Conservation (phyloP, 2,113 vertebrate species). For the Chauna torquata region DNA sequence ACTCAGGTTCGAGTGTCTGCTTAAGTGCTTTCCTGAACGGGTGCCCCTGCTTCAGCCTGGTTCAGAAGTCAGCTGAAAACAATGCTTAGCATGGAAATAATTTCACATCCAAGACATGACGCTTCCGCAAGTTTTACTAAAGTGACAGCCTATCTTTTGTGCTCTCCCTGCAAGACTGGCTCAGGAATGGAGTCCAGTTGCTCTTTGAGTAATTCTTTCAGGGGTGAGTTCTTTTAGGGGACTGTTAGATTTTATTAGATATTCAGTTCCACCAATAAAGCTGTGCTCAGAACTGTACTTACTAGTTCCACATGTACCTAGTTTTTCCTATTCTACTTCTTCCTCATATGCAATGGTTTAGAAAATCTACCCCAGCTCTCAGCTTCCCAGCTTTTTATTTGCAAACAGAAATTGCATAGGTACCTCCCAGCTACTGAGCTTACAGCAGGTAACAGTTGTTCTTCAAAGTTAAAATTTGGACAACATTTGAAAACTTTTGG, state of each 20-base stretch:
- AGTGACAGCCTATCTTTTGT: not conserved
- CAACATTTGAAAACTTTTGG: not conserved
- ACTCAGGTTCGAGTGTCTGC: not conserved
- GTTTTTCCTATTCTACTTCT: not conserved
- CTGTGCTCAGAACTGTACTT: not conserved
- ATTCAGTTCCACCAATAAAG: not conserved
- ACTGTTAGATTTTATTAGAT: not conserved
- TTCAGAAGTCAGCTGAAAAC: not conserved
- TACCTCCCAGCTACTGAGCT: not conserved
- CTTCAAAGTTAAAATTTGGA: not conserved
- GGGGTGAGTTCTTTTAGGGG: not conserved
- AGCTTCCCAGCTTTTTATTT: not conserved
- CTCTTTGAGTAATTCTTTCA: not conserved
- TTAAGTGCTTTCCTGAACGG: not conserved
- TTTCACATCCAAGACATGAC: not conserved
- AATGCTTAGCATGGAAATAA: not conserved
- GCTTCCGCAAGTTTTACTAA: not conserved
- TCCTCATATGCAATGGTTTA: not conserved
- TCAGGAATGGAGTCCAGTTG: not conserved
- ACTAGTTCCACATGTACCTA: not conserved
- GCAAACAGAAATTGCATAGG: not conserved
- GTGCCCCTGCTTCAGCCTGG: not conserved
- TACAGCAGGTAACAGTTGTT: not conserved
- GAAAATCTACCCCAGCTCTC: not conserved
- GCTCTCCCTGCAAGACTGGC: not conserved